Conservation (phyloP, 2,113 vertebrate genomes). For the Ceuthmochares aereus region DNA sequence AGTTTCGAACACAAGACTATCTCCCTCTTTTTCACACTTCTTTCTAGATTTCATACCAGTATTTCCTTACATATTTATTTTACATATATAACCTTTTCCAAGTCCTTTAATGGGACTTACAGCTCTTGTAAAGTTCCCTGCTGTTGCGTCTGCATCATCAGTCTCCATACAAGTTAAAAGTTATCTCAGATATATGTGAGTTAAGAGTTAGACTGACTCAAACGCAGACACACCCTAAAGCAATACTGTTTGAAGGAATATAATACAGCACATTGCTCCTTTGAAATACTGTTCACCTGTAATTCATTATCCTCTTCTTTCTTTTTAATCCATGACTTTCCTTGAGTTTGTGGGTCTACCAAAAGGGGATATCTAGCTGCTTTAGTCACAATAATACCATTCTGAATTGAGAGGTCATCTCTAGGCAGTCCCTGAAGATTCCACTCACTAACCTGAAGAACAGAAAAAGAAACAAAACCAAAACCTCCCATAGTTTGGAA, state of each 20-base stretch:
- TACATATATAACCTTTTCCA: not conserved
- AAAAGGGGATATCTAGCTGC: slow-evolving; percentile 81
- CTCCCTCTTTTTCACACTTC: not conserved
- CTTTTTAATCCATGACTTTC: slow-evolving; percentile 81
- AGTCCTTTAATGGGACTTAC: not conserved
- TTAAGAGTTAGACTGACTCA: not conserved
- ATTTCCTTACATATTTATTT: not conserved
- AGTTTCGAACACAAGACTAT: not conserved
- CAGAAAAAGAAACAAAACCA: not conserved
- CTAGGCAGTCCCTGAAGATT: slow-evolving; percentile 80
- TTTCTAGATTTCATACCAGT: not conserved
- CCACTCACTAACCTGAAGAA: slow-evolving; percentile 78
- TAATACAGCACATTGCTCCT: not conserved
- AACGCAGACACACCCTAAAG: not conserved
- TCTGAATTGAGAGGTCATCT: slow-evolving; percentile 82
- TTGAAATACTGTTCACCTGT: slow-evolving; percentile 62
- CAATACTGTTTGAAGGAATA: not conserved
- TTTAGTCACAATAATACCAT: slow-evolving; percentile 83
- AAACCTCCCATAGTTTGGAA: not conserved
- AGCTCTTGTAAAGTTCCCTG: not conserved
- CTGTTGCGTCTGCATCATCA: not conserved
- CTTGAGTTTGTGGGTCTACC: slow-evolving; percentile 82
- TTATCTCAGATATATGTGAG: not conserved
- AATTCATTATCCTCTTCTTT: slow-evolving; percentile 80
- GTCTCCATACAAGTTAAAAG: not conserved